Conservation (phyloP, 2,797 vertebrate species). For the Pterois miles region DNA sequence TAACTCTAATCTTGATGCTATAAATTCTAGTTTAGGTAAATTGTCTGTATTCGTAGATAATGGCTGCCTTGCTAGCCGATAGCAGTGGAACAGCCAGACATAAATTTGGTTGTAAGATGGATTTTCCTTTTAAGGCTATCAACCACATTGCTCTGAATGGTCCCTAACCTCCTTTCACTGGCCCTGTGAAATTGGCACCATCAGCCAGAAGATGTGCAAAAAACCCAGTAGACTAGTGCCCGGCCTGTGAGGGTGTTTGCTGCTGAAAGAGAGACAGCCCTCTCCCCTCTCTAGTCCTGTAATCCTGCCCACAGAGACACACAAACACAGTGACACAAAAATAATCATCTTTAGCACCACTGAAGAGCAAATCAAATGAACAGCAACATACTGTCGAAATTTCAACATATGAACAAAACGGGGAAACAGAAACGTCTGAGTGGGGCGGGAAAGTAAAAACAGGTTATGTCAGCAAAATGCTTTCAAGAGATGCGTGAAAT, state of each 20-base stretch:
- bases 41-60: background rate
- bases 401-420: constrained; percentile 59
- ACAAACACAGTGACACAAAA: constrained; percentile 63
- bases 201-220: constrained; percentile 67
- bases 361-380: constrained; percentile 65
- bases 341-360: constrained; percentile 81
- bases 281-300: constrained; percentile 52
- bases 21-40: background rate
- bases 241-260: constrained; percentile 45
- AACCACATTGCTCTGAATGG: constrained; percentile 38
- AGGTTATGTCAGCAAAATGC: constrained; percentile 45
- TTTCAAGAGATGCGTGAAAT: constrained; percentile 45
- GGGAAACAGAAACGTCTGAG: constrained; percentile 32
- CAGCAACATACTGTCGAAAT: constrained; percentile 36
- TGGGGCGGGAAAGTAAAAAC: constrained; percentile 37
- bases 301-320: constrained; percentile 63
- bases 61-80: background rate
- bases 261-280: constrained; percentile 68
- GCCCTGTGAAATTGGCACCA: constrained; percentile 58
- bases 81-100: background rate
- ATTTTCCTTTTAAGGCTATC: constrained; percentile 55
- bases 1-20: background rate
- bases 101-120: constrained; percentile 26
- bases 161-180: constrained; percentile 45
- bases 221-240: constrained; percentile 42